Percentiles rank a stretch among this genome's conserved stretches.
These are phyloP conservation scores for Cynocephalus volans DNA, from an alignment of 2,113 vertebrate genomes.

Conservation along the genomic window DNA sequence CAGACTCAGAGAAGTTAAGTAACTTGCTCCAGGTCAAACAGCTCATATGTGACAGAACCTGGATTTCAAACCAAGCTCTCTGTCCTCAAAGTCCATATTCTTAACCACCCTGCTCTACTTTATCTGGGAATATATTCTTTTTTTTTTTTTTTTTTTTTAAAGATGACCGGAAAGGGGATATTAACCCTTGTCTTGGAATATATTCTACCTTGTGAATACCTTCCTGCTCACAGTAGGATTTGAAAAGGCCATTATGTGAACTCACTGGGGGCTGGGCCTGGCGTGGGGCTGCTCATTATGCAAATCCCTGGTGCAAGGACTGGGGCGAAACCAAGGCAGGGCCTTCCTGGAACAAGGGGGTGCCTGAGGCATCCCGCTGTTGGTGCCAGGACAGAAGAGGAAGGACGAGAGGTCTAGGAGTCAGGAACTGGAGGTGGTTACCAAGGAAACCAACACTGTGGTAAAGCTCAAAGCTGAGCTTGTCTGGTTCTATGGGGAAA, in stretches of 20 bases:
- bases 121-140: neutral
- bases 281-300: neutral
- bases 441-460: slow-evolving; percentile 57
- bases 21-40: neutral
- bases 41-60: neutral
- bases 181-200: neutral
- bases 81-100: slow-evolving; percentile 25
- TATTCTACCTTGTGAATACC: neutral
- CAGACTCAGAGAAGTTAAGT: slow-evolving; percentile 13
- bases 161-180: no score
- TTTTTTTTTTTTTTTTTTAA: no score
- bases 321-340: neutral
- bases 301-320: neutral
- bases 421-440: slow-evolving; percentile 8
- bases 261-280: neutral
- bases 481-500: neutral
- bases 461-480: slow-evolving; percentile 50
- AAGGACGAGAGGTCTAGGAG: neutral
- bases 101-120: neutral
- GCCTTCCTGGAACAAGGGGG: neutral
- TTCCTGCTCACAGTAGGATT: neutral
- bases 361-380: neutral
- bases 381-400: neutral
- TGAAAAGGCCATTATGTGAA: slow-evolving; percentile 50
- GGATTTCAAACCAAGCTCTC: slow-evolving; percentile 28